Evolutionary conservation across 2,888 invertebrate genomes (phyloP), one percentile per base, ranked within the genome.

Genomic region (Gasteruption jaculator): DNA sequence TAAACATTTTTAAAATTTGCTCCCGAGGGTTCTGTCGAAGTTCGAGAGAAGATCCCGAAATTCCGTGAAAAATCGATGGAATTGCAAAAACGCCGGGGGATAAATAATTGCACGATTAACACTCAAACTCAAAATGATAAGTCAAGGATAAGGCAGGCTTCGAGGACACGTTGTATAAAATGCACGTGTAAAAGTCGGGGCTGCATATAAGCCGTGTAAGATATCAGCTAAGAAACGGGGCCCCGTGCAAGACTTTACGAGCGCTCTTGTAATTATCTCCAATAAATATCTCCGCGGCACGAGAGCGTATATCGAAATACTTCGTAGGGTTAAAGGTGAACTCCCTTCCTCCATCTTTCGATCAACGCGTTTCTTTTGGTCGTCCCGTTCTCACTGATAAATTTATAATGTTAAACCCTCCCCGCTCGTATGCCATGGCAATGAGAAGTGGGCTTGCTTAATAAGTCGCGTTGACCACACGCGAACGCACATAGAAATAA

Each of bases 231-330:
- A 59, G 60, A 57, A 61, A 63, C 58, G 57, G 60, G 57, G n/a
- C n/a, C 54, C 58, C 59, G 57, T 57, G 56, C 58, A 53, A 61
- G 64, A 66, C 60, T 69, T 69, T 69, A 69, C 64, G 69, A 68
- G 60, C 69, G 62, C 61, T 65, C 68, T 65, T 66, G 65, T 68
- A 69, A 69, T 69, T 69, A 69, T 69, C 69, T 69, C 54, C 69
- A 68, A 68, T 69, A 69, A 69, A 69, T 69, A 68, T 69, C 69
- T 68, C 59, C 58, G 60, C 62, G 65, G 67, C 67, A 65, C 63
- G 66, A 66, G 66, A 66, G 60, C 59, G 57, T 62, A 58, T 60
- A 65, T 66, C 63, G 63, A 65, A 63, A 67, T 65, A 64, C 65
- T 61, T 57, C 49, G 56, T 38, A 46, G 53, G 69, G 66, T 69